A percentile compares a stretch with the other conserved stretches of the same genome.
Evolutionary conservation across 1,140 invertebrate genomes (phyloP).

Genomic region (Drosophila prosaltans): DNA sequence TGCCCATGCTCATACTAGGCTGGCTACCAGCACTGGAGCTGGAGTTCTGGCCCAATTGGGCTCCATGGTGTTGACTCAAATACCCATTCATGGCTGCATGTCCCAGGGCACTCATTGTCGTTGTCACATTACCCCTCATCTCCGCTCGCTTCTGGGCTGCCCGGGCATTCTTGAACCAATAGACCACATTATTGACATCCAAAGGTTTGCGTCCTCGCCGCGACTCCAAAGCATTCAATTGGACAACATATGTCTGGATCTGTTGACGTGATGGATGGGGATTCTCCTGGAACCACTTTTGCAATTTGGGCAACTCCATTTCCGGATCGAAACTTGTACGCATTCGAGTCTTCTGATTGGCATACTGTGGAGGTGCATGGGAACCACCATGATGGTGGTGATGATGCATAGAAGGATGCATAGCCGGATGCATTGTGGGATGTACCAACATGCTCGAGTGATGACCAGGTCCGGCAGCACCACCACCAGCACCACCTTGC

Average conservation of each 20-base stretch:
- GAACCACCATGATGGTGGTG: conserved; percentile 87
- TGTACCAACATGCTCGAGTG: conserved; percentile 84
- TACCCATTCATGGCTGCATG: conserved; percentile 79
- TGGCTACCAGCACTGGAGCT: conserved; percentile 75
- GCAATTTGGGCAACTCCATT: conserved; percentile 95
- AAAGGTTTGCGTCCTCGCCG: conserved; percentile 95
- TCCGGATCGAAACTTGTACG: conserved; percentile 97
- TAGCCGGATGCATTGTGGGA: conserved; percentile 86
- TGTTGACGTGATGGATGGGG: conserved; percentile 97
- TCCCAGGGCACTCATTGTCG: conserved; percentile 65
- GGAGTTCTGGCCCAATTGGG: conserved; percentile 73
- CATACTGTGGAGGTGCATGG: conserved; percentile 85
- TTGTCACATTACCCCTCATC: conserved; percentile 84
- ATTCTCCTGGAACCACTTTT: conserved; percentile 97
- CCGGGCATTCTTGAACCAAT: conserved; percentile 99
- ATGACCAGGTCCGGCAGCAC: conserved; percentile 44
- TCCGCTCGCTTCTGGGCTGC: conserved; percentile 96
- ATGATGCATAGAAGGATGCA: conserved; percentile 86
- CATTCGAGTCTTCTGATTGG: conserved; percentile 95
- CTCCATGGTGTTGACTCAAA: conserved; percentile 63
- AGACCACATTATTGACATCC: conserved; percentile 98
- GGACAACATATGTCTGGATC: conserved; percentile 97
- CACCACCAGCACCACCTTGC: conserved; percentile 41
- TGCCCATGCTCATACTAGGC: conserved; percentile 67
- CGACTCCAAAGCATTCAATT: conserved; percentile 96